phyloP scores from a whole-genome alignment of 2,113 vertebrate genomes.

The Lepus europaeus region DNA sequence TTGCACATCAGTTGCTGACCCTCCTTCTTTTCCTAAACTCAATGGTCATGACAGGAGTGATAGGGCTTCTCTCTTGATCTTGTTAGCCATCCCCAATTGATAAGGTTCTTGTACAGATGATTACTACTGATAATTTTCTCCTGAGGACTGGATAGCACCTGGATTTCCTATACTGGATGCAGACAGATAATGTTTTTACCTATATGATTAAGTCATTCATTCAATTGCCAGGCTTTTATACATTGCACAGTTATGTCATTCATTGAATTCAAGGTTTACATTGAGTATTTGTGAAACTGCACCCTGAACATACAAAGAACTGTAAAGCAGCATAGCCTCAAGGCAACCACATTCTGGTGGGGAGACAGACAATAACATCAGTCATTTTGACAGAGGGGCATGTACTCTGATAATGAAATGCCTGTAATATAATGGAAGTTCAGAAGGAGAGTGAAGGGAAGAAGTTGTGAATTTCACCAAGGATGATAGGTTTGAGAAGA shows the following conservation, averaged over 20 bases:
- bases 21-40: background rate
- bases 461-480: constrained; percentile 29
- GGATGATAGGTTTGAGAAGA: background rate
- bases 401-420: constrained; percentile 46
- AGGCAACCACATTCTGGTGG: constrained; percentile 17
- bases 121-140: background rate
- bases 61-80: background rate
- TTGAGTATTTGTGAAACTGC: constrained; percentile 20
- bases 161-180: background rate
- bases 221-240: background rate
- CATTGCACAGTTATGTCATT: background rate
- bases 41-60: background rate
- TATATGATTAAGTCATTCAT: constrained; percentile 7
- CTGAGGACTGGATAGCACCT: constrained; percentile 4
- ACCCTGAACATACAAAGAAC: constrained; percentile 19
- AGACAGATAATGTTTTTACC: background rate
- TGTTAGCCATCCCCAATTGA: background rate
- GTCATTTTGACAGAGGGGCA: constrained; percentile 46
- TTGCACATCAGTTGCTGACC: background rate
- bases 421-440: background rate
- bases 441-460: background rate
- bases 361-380: constrained; percentile 37
- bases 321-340: background rate
- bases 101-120: background rate
- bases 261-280: constrained; percentile 14